phyloP scores from a whole-genome alignment of 2,888 invertebrate species.

The Pyrrhosoma nymphula region DNA sequence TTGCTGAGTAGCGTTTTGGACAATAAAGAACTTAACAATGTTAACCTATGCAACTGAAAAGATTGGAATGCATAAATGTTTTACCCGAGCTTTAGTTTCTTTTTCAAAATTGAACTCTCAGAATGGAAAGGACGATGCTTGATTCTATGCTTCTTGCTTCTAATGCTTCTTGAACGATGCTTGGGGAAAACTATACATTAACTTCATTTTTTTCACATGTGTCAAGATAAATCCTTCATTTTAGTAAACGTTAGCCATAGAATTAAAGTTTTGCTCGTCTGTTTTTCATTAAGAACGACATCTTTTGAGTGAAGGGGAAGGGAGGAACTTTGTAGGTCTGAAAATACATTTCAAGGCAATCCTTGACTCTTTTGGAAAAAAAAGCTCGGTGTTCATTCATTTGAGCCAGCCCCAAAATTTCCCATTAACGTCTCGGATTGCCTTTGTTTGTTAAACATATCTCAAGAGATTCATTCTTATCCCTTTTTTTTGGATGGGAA shows the following conservation, averaged over 20 bases:
- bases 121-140: too few relatives aligned
- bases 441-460: neutral
- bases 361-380: neutral
- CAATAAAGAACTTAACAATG: too few relatives aligned
- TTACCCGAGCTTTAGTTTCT: too few relatives aligned
- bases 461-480: slow-evolving; percentile 12
- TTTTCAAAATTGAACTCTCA: too few relatives aligned
- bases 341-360: neutral
- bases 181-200: too few relatives aligned
- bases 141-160: too few relatives aligned
- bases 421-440: neutral
- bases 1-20: too few relatives aligned
- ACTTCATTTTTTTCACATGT: too few relatives aligned
- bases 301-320: neutral
- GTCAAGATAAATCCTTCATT: neutral
- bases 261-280: neutral
- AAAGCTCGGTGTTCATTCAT: neutral
- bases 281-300: neutral
- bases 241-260: neutral
- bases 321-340: neutral
- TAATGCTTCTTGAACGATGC: too few relatives aligned
- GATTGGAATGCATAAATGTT: too few relatives aligned
- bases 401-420: neutral
- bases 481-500: neutral
- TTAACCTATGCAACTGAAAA: too few relatives aligned